Base-by-base conservation (phyloP, 2,797 vertebrate genomes). In the Catharus ustulatus region DNA sequence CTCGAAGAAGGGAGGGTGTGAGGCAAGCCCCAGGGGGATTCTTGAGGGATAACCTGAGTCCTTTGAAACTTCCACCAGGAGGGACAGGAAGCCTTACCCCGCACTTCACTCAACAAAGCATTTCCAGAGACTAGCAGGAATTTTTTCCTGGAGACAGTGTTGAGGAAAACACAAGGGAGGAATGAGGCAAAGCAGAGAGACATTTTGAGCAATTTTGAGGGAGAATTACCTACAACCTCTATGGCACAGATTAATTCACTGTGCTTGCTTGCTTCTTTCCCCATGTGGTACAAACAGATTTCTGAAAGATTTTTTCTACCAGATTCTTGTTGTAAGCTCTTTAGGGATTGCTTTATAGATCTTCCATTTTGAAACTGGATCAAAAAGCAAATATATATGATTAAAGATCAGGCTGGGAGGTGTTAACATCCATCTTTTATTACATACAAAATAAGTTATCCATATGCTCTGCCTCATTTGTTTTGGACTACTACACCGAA, bases 331-430 rank as follows among this genome's bases (percentile, higher is more conserved):
- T 5, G 10, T 81, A 58, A 86, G 16, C 34, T 88, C 55, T 91
- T 91, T 32, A 86, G 59, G 63, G 48, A 67, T 79, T 94, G 63
- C 59, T 92, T 80, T 93, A 38, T 45, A 91, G 77, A 71, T 2
- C 0, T 84, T 87, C 20, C 22, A 32, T 75, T 86, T 86, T 76
- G 75, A 91, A 94, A 84, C 63, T 36, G 57, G 27, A 84, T 77
- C 20, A 62, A 84, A 93, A 94, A 82, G 49, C 57, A 90, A 97
- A 94, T 93, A 71, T 40, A 76, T 71, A n/a, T 75, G 73, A 93
- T 90, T 90, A 79, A 97, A 86, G 77, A 84, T 76, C 67, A 45
- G 78, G 20, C 67, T 84, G 83, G 69, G 77, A 93, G 30, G n/a
- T 88, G 91, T 88, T 91, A 84, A 45, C 1, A 0, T 90, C 86